Conservation (phyloP, 92 coral and sea anemone species). For the Zoanthus solanderi region DNA sequence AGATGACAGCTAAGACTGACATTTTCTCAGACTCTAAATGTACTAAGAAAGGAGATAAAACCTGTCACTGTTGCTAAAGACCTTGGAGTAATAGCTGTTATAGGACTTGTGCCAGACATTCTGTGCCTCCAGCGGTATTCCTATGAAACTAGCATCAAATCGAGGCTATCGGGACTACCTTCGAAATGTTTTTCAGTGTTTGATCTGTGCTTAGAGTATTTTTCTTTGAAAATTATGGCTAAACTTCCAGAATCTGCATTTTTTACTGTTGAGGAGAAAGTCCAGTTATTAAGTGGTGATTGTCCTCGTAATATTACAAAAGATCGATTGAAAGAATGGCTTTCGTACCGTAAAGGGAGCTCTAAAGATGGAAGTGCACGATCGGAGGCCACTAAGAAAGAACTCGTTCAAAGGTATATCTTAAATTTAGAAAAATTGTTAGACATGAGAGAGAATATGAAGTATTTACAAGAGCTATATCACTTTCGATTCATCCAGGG, state of each 20-base stretch:
- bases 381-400: conserved; percentile 64
- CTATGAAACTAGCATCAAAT: not conserved
- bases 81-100: not conserved
- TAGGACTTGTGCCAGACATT: too few relatives aligned
- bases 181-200: too few relatives aligned
- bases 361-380: conserved; percentile 69
- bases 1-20: too few relatives aligned
- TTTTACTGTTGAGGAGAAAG: conserved; percentile 60
- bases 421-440: not conserved
- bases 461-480: not conserved
- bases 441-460: not conserved
- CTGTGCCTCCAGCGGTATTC: too few relatives aligned
- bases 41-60: too few relatives aligned
- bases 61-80: not conserved
- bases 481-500: not conserved
- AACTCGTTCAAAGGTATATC: conserved; percentile 59
- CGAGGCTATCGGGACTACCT: not conserved
- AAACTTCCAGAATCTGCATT: not conserved
- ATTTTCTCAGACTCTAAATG: too few relatives aligned
- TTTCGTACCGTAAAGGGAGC: conserved; percentile 57
- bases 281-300: conserved; percentile 57
- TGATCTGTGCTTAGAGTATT: too few relatives aligned
- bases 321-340: conserved; percentile 16
- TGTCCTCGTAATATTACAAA: conserved; percentile 55
- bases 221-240: not conserved